Evolutionary conservation across 1,140 invertebrate species (phyloP).

Genomic region (Kradibia gibbosae): DNA sequence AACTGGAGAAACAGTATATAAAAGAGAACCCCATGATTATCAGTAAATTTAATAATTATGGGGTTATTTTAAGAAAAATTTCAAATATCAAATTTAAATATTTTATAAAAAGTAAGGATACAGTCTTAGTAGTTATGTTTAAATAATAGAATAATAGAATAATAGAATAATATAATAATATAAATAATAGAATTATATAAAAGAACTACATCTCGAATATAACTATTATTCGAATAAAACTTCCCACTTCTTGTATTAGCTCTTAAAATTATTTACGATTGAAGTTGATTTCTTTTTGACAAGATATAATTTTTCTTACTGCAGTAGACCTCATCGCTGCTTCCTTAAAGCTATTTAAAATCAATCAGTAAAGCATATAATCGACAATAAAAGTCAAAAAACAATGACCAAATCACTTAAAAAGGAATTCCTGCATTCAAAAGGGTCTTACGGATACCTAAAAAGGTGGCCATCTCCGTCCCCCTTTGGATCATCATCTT

Average conservation of each 20-base stretch:
- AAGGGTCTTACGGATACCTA: constrained; percentile 25
- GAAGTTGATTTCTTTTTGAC: constrained; percentile 17
- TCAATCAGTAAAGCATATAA: constrained; percentile 41
- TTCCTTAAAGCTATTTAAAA: constrained; percentile 37
- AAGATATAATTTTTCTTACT: constrained; percentile 15
- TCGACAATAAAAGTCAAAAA: constrained; percentile 38
- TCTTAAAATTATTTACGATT: constrained; percentile 24
- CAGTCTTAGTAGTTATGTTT: too few species aligned
- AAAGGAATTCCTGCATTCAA: constrained; percentile 21
- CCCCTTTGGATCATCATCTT: constrained; percentile 11
- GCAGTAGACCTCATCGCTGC: neutral
- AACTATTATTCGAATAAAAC: neutral
- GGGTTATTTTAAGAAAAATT: too few species aligned
- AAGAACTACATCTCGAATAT: neutral
- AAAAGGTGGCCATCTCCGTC: constrained; percentile 1
- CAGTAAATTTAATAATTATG: too few species aligned
- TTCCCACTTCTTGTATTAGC: neutral
- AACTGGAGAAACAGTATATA: too few species aligned
- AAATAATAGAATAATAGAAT: too few species aligned
- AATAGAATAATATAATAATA: too few species aligned
- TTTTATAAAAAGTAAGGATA: too few species aligned
- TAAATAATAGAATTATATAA: too few species aligned
- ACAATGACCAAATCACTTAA: constrained; percentile 24
- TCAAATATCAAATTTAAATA: too few species aligned
- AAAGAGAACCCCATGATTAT: too few species aligned